Conservation (phyloP, 1,140 invertebrate species). For the Homalodisca vitripennis region DNA sequence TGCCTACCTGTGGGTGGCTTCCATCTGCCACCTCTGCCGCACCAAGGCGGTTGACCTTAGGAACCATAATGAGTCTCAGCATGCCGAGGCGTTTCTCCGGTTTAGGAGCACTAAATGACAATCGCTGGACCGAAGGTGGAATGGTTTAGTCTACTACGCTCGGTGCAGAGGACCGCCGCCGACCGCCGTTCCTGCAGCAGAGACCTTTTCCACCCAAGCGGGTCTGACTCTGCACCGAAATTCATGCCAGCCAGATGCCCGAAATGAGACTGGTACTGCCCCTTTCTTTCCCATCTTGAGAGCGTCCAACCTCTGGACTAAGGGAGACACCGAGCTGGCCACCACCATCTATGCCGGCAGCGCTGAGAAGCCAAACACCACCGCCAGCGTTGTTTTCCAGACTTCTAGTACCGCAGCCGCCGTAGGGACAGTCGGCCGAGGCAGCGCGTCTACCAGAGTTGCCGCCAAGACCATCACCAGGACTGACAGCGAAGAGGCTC, state of each 20-base stretch:
- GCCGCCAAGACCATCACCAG: no score
- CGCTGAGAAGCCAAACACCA: no score
- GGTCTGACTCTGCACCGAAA: background rate
- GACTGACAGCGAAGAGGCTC: no score
- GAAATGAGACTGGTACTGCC: background rate
- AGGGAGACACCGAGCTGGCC: no score
- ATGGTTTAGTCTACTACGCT: background rate
- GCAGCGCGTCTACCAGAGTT: no score
- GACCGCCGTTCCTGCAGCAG: background rate
- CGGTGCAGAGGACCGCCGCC: background rate
- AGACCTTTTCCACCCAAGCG: background rate
- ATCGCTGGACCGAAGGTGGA: background rate
- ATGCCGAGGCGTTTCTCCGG: background rate
- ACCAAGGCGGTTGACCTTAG: constrained; percentile 5
- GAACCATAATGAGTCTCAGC: background rate
- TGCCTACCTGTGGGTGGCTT: background rate
- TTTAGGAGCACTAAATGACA: background rate
- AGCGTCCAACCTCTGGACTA: background rate
- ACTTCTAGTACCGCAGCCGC: no score
- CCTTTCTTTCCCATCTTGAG: background rate
- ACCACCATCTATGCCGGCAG: no score
- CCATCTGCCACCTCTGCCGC: constrained; percentile 10
- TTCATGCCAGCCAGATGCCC: background rate
- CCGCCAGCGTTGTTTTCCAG: no score
- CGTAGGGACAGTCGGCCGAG: no score